Evolutionary conservation across 2,113 vertebrate genomes (phyloP).

Genomic region (Climacteris rufus): DNA sequence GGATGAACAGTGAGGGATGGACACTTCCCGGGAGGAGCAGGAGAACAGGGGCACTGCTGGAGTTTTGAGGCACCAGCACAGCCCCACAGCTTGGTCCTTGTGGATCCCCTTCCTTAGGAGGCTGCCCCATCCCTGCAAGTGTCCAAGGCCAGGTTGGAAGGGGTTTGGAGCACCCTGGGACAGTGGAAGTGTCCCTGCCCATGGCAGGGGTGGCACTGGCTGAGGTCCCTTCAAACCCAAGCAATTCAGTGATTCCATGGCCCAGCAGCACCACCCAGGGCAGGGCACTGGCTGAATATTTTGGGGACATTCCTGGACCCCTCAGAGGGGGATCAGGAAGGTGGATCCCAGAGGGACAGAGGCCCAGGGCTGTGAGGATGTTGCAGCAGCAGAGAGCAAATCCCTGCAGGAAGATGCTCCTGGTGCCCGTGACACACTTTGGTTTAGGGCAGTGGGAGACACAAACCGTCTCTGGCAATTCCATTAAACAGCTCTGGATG

Average conservation of each 20-base stretch:
- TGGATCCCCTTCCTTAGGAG: fast-evolving
- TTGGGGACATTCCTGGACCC: background rate
- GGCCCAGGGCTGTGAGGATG: background rate
- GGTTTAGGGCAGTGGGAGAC: background rate
- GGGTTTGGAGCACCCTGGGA: background rate
- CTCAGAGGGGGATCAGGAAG: background rate
- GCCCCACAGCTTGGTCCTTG: fast-evolving
- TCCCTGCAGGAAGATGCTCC: background rate
- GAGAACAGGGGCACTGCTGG: background rate
- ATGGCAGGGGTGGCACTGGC: fast-evolving
- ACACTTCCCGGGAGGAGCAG: background rate
- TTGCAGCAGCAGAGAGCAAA: background rate
- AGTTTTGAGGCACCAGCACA: background rate
- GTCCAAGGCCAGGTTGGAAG: fast-evolving
- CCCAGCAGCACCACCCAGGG: background rate
- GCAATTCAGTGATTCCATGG: fast-evolving
- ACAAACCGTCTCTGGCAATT: background rate
- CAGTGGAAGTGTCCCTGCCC: background rate
- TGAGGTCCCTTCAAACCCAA: background rate
- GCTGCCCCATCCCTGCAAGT: background rate
- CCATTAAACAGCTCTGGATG: fast-evolving
- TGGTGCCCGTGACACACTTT: fast-evolving
- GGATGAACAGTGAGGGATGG: background rate
- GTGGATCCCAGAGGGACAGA: background rate
- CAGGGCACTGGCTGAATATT: background rate